These are phyloP conservation scores for Ruditapes philippinarum DNA, from an alignment of 1,140 invertebrate species.

Conservation along the genomic window DNA sequence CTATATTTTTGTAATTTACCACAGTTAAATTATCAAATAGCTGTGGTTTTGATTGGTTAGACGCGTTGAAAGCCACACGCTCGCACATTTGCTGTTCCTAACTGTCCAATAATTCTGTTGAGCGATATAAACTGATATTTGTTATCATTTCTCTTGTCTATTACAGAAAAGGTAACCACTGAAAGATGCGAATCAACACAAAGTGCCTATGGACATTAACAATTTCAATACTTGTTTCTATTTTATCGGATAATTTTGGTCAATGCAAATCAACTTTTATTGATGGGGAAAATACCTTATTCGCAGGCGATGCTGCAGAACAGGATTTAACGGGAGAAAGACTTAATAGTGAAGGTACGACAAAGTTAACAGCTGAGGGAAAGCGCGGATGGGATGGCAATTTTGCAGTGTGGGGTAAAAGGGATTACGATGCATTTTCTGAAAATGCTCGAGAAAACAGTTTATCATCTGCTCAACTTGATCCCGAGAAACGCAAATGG, in stretches of 20 bases:
- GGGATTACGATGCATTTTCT: background rate
- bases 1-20: no score
- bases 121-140: background rate
- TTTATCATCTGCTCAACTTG: background rate
- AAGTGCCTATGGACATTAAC: conserved; percentile 43
- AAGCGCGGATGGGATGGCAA: conserved; percentile 34
- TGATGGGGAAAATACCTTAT: background rate
- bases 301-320: background rate
- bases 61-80: no score
- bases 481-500: conserved; percentile 55
- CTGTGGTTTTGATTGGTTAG: no score
- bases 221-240: background rate
- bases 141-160: background rate
- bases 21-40: no score
- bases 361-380: background rate
- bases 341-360: background rate
- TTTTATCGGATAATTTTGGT: background rate
- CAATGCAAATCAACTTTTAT: background rate
- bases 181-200: conserved; percentile 5
- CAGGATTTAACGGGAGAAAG: conserved; percentile 12
- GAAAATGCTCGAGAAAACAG: background rate
- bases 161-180: background rate
- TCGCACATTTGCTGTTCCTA: no score
- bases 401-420: conserved; percentile 61
- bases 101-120: background rate